These are phyloP conservation scores for Schlechtendalia chinensis DNA, from an alignment of 1,140 invertebrate genomes.

Conservation along the genomic window DNA sequence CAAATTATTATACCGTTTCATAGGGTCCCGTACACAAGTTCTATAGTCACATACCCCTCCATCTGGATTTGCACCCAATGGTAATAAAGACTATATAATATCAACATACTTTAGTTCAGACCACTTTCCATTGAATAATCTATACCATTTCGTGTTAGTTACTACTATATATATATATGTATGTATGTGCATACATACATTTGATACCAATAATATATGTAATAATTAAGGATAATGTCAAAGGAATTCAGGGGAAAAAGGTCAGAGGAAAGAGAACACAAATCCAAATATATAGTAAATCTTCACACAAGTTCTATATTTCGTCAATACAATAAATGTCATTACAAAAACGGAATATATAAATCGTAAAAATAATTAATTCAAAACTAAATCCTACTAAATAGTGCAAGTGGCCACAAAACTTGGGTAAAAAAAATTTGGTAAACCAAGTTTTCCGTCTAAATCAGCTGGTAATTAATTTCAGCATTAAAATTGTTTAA, in stretches of 20 bases:
- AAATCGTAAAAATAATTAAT: slow-evolving; percentile 50
- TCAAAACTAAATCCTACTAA: slow-evolving; percentile 44
- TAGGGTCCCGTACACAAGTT: too few relatives aligned
- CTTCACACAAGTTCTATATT: slow-evolving; percentile 50
- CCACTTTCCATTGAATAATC: too few relatives aligned
- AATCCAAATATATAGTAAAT: slow-evolving; percentile 33
- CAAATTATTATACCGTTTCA: too few relatives aligned
- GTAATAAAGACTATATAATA: too few relatives aligned
- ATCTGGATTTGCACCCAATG: too few relatives aligned
- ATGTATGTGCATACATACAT: too few relatives aligned
- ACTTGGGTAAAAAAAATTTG: slow-evolving; percentile 36
- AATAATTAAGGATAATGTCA: background rate
- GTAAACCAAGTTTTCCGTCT: slow-evolving; percentile 46
- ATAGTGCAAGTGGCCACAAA: slow-evolving; percentile 46
- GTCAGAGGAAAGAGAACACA: background rate
- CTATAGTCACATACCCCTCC: too few relatives aligned
- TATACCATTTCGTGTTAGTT: too few relatives aligned
- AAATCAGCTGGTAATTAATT: slow-evolving; percentile 12
- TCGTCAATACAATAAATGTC: slow-evolving; percentile 48
- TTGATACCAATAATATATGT: background rate
- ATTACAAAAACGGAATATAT: slow-evolving; percentile 50
- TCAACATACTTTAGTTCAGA: too few relatives aligned
- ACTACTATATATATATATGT: too few relatives aligned
- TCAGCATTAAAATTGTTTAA: slow-evolving; percentile 12
- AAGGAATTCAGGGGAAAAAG: background rate